A percentile compares a stretch with the other conserved stretches of the same genome.
Evolutionary conservation across 2,797 vertebrate genomes (phyloP).

Genomic region (Microctenopoma lineatum): DNA sequence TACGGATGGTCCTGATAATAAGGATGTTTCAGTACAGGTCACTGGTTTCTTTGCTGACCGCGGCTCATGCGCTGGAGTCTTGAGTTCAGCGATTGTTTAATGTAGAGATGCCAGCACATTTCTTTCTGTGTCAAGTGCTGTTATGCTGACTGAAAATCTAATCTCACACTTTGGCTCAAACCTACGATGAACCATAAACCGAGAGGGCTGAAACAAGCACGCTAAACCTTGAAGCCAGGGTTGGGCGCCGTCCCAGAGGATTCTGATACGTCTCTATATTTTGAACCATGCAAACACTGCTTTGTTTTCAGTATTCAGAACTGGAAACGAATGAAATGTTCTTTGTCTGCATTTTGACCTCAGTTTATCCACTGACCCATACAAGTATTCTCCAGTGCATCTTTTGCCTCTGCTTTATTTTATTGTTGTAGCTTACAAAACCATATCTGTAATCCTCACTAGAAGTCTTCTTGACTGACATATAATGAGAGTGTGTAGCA

Average conservation of each 20-base stretch:
- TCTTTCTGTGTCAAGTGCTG: slow-evolving; percentile 21
- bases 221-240: slow-evolving; percentile 47
- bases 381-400: background rate
- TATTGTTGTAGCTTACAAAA: background rate
- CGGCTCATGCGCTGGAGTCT: slow-evolving; percentile 21
- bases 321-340: background rate
- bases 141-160: slow-evolving; percentile 48
- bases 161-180: slow-evolving; percentile 49
- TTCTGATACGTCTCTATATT: background rate
- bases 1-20: background rate
- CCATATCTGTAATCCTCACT: slow-evolving; percentile 43
- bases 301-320: background rate
- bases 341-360: background rate
- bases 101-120: slow-evolving; percentile 18
- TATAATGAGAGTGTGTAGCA: slow-evolving; percentile 57
- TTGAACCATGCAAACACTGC: background rate
- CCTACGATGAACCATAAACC: slow-evolving; percentile 44
- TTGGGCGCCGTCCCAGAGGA: slow-evolving; percentile 20
- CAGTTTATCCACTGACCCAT: background rate
- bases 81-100: slow-evolving; percentile 50
- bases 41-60: slow-evolving; percentile 38
- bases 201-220: slow-evolving; percentile 37
- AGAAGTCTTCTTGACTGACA: slow-evolving; percentile 50
- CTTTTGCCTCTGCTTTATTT: slow-evolving; percentile 4
- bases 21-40: slow-evolving; percentile 21